phyloP scores from a whole-genome alignment of 53 echinoderm and acorn worm genomes.

The Echinometra lucunter region DNA sequence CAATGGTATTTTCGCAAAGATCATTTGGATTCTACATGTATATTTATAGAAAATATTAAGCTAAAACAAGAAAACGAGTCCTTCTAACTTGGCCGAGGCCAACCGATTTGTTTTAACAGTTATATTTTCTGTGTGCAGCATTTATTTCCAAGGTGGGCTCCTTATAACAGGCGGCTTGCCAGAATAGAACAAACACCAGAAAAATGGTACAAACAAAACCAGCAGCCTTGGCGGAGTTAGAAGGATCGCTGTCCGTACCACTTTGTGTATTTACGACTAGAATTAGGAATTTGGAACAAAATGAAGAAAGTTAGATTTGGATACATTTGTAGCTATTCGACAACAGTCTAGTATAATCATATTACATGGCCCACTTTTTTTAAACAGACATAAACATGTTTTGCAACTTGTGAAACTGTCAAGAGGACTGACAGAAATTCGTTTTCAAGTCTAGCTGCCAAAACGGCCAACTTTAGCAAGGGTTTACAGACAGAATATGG shows the following conservation, averaged over 20 bases:
- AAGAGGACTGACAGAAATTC: background rate
- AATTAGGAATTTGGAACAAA: background rate
- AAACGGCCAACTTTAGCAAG: background rate
- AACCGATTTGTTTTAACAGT: background rate
- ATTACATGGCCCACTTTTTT: background rate
- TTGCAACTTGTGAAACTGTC: background rate
- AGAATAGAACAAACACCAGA: background rate
- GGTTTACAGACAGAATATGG: background rate
- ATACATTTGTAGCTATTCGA: background rate
- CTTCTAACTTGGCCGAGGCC: background rate
- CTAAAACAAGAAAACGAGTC: background rate
- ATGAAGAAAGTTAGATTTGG: background rate
- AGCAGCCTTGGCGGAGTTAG: background rate
- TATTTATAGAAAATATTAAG: background rate
- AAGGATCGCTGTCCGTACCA: background rate
- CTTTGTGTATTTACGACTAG: background rate
- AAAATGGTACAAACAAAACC: background rate
- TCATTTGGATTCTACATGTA: background rate
- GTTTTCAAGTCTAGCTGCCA: background rate
- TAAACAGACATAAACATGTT: conserved; percentile 18
- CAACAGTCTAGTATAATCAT: background rate
- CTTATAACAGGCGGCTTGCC: background rate
- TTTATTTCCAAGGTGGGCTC: background rate
- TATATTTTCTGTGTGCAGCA: background rate
- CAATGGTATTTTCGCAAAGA: background rate